These are phyloP conservation scores for Tuberolachnus salignus DNA, from an alignment of 2,888 invertebrate species.

Conservation along the genomic window DNA sequence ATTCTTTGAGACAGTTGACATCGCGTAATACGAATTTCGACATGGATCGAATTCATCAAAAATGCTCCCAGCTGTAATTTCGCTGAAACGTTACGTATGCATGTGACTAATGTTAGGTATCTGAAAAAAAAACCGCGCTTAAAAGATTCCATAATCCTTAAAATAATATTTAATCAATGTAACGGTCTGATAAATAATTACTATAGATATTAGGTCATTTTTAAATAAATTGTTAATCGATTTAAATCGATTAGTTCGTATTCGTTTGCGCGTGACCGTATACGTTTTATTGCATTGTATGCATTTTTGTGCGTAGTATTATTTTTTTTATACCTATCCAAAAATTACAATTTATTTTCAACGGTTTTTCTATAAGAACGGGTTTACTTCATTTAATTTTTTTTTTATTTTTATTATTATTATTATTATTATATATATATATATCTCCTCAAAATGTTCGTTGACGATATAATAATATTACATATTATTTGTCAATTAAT, in stretches of 20 bases:
- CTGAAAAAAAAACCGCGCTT: neutral
- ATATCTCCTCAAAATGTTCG: too few species aligned
- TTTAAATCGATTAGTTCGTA: neutral
- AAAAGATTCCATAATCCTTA: neutral
- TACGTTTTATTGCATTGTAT: too few species aligned
- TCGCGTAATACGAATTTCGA: slow-evolving; percentile 20
- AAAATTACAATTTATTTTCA: too few species aligned
- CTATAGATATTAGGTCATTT: neutral
- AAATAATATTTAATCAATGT: neutral
- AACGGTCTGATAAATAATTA: slow-evolving; percentile 29
- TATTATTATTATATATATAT: too few species aligned
- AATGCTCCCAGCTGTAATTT: slow-evolving; percentile 14
- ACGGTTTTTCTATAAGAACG: too few species aligned
- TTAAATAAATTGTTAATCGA: neutral
- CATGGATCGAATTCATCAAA: slow-evolving; percentile 3
- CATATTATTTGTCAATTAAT: neutral
- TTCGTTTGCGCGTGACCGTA: too few species aligned
- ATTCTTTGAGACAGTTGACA: neutral
- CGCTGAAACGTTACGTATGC: slow-evolving; percentile 14
- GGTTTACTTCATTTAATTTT: too few species aligned
- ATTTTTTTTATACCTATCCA: too few species aligned
- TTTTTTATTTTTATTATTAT: too few species aligned
- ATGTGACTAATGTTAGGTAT: neutral
- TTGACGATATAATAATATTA: too few species aligned
- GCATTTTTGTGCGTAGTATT: too few species aligned